Evolutionary conservation across 2,888 invertebrate genomes (phyloP), one percentile per base, ranked within the genome.

Genomic region (Hyles lineata): DNA sequence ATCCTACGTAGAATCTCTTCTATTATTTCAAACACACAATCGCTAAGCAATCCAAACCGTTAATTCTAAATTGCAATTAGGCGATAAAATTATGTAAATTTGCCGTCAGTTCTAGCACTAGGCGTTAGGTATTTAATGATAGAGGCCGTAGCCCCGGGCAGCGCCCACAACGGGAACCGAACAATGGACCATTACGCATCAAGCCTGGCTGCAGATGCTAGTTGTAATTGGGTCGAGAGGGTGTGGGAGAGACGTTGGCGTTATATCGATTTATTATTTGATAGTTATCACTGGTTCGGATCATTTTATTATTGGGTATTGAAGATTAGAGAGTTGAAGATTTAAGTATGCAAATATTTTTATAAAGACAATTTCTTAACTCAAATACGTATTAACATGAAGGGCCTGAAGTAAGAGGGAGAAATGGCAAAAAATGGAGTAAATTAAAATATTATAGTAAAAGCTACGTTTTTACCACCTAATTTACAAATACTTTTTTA

Each of bases 171-270:
- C 52, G 63, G 58, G 63, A 61, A 23, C 19, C 58, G 35, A 72
- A 72, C 70, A 72, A 72, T 70, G 59, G 43, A 60, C 74, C 73
- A 76, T 72, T 71, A 78, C 76, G 71, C 73, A 60, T 52, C 35
- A 32, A 43, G 43, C 11, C 43, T 43, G 52, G 19, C 35, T 63
- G 72, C 59, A 62, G 50, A 50, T 50, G 23, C 23, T 67, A 17
- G 50, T 50, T 67, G 21, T 67, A 67, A 67, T 67, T 67, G 50
- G 43, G 43, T 67, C 67, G 50, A 23, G 43, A 15, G 43, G 43
- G 43, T 21, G 55, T 55, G 55, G 55, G 23, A 23, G 67, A 67
- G 35, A 67, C 21, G 43, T 43, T 35, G 50, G 67, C 50, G 50
- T 67, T 0, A 50, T 17, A 67, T 43, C 50, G 67, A 67, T 67